Base-by-base conservation (phyloP, 2,888 invertebrate genomes). In the Xestia ashworthii region DNA sequence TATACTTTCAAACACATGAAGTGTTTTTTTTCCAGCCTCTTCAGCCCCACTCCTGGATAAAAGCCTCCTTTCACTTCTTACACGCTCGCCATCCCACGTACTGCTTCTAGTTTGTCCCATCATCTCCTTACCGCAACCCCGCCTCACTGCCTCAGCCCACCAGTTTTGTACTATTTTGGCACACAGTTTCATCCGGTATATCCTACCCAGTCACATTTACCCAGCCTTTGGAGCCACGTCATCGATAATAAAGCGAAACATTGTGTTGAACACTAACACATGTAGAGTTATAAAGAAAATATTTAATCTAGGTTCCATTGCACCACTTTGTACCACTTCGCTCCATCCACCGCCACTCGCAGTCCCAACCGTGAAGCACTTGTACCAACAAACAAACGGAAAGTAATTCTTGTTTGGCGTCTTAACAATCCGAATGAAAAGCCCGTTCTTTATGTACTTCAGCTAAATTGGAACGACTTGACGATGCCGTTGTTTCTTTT, bases 331-430 rank as follows among this genome's bases (percentile, higher is more conserved):
- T 58, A 25, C 25, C 58, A 44, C 14, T 11, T 19, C 6, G 4
- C 22, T 38, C 62, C 71, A 71, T 3, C 25, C 14, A 25, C 38
- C 19, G 22, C 68, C 73, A 44, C 41, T 58, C 53, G n/a, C 46
- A 50, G 50, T 22, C 50, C 8, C 19, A 60, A n/a, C n/a, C 70
- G 46, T n/a, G 38, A 62, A 70, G 69, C 41, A 32, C 55, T 84
- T 70, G 44, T 84, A 71, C 71, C 46, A 25, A 70, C 70, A 68
- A 82, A 84, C 71, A 84, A 82, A 60, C 67, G 25, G n/a, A n/a
- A 74, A 80, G 67, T 67, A 64, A 74, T 71, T 74, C 66, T 71
- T 80, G 67, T 84, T 83, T 64, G 46, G 19, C 60, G 22, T 70
- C 62, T 50, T 50, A 71, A 74, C 55, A 79, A 67, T 71, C 55